Base-by-base conservation (phyloP, 2,888 invertebrate genomes). In the Tipula confusa region DNA sequence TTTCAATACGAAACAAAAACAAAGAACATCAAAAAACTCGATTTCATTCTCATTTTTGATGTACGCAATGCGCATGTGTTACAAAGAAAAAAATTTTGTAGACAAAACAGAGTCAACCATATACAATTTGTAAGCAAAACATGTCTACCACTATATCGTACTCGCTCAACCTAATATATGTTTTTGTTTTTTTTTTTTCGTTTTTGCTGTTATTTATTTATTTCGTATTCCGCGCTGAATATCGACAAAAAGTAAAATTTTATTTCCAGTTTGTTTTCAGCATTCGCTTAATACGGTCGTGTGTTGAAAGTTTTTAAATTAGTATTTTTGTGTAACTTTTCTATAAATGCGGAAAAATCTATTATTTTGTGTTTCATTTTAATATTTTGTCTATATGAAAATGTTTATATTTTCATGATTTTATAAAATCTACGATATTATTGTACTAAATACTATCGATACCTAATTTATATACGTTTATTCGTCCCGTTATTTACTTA, bases 141-240 rank as follows among this genome's bases (percentile, higher is more conserved):
- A 9, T 24, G 64, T 18, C 64, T 9, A 24, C n/a, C 64, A 6
- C 9, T 64, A 24, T 64, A 64, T 24, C 64, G 64, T 2, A 9
- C 64, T 24, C 64, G 24, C 64, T 64, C 64, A 3, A n/a, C 24
- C 24, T 11, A 43, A 43, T 43, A 64, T 24, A 64, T 15, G 0
- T 15, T n/a, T n/a, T 18, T 64, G 9, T 18, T 38, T 31, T 7
- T 64, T 6, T 64, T 64, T 64, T 64, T 64, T 64, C 7, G 18
- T 64, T 64, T 64, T n/a, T n/a, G n/a, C n/a, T n/a, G n/a, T 64
- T 43, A 43, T 15, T 43, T 43, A 15, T 43, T 43, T 64, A 64
- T 64, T 64, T 64, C n/a, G 64, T 64, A 64, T 64, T 64, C 64
- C 64, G 64, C 64, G 64, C 64, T 64, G 64, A 64, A 64, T 64